Evolutionary conservation across 1,140 invertebrate species (phyloP).

Genomic region (Popillia japonica): DNA sequence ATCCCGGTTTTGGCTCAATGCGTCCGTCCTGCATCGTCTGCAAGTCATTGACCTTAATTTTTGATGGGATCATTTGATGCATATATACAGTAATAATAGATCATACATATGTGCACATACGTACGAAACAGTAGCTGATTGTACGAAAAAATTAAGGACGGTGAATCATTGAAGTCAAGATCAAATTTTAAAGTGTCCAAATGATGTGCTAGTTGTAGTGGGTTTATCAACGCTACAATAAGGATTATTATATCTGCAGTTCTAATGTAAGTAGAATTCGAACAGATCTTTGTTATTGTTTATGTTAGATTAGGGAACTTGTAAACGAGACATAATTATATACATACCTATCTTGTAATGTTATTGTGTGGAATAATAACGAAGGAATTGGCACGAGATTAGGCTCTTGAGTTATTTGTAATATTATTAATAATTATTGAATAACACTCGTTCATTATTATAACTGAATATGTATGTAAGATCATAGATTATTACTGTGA

Average conservation of each 20-base stretch:
- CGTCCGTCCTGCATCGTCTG: constrained; percentile 6
- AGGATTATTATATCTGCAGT: background rate
- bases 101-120: background rate
- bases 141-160: background rate
- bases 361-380: too few species aligned
- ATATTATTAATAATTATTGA: too few species aligned
- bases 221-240: background rate
- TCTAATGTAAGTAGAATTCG: background rate
- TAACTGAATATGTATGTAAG: too few species aligned
- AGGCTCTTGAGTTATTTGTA: too few species aligned
- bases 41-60: constrained; percentile 31
- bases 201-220: background rate
- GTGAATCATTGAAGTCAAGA: background rate
- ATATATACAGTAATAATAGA: background rate
- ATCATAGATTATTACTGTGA: too few species aligned
- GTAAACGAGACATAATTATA: too few species aligned
- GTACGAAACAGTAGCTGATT: background rate
- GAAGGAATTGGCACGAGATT: too few species aligned
- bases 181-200: background rate
- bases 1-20: background rate
- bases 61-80: constrained; percentile 11
- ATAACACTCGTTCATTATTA: too few species aligned
- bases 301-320: too few species aligned
- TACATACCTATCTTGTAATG: too few species aligned
- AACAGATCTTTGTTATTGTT: background rate